Percentiles rank a stretch among this genome's conserved stretches.
These are phyloP conservation scores for Corydoras maculifer DNA, from an alignment of 2,113 vertebrate species.

Conservation along the genomic window DNA sequence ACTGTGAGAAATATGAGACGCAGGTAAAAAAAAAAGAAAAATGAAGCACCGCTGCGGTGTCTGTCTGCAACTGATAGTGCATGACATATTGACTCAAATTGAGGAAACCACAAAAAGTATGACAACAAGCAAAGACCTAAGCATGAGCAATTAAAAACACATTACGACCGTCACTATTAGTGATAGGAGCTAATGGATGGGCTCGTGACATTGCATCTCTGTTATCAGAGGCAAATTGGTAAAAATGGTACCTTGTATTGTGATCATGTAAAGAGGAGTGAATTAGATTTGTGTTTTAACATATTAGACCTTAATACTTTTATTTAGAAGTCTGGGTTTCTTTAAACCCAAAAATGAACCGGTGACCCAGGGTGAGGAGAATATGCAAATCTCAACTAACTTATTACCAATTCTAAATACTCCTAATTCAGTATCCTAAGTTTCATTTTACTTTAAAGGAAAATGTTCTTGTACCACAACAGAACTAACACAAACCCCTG, in stretches of 20 bases:
- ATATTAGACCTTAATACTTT: no score
- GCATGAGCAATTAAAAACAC: constrained; percentile 60
- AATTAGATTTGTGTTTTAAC: no score
- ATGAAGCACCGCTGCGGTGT: constrained; percentile 20
- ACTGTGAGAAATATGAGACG: constrained; percentile 21
- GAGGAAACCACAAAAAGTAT: constrained; percentile 34
- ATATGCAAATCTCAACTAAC: no score
- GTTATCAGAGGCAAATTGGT: constrained; percentile 1
- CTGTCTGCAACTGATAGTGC: constrained; percentile 52
- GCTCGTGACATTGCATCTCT: constrained; percentile 12
- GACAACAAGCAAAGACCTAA: constrained; percentile 35
- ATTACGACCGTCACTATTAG: constrained; percentile 50
- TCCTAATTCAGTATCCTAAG: no score
- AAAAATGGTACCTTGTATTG: background rate
- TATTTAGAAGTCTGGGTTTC: no score
- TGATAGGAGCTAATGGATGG: constrained; percentile 51
- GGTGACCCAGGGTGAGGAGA: no score
- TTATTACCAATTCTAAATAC: no score
- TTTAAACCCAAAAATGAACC: no score
- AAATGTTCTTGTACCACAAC: background rate
- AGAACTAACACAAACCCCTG: constrained; percentile 3
- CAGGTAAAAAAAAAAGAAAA: constrained; percentile 1
- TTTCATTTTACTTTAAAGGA: background rate
- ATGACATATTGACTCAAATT: constrained; percentile 44
- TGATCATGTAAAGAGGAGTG: no score